phyloP scores from a whole-genome alignment of 2,113 vertebrate genomes.

The Megalops atlanticus region DNA sequence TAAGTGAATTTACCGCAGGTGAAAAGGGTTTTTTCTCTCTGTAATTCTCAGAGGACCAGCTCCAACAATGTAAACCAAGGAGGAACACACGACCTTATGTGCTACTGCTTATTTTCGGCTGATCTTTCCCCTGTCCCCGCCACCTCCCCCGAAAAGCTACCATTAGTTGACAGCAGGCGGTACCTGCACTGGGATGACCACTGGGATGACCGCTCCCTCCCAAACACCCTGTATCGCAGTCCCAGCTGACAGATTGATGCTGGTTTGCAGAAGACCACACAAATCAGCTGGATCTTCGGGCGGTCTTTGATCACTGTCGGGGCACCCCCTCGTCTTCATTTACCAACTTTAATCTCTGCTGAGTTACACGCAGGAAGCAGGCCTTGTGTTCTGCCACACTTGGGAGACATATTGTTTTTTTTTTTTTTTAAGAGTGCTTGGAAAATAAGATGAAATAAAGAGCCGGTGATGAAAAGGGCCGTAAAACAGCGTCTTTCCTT shows the following conservation, averaged over 20 bases:
- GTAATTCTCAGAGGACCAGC: conserved; percentile 43
- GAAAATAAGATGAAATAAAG: conserved; percentile 47
- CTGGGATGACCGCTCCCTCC: not conserved
- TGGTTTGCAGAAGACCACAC: conserved; percentile 44
- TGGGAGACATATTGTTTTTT: conserved; percentile 42
- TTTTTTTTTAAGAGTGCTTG: conserved; percentile 51
- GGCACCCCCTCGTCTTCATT: conserved; percentile 30
- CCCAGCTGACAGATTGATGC: conserved; percentile 59
- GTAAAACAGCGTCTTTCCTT: conserved; percentile 32
- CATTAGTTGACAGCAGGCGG: conserved; percentile 47
- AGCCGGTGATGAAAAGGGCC: conserved; percentile 17
- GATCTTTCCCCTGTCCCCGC: conserved; percentile 19
- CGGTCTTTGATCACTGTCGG: conserved; percentile 40
- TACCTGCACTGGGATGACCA: conserved; percentile 51
- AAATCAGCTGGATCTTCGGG: conserved; percentile 46
- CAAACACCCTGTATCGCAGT: conserved; percentile 35
- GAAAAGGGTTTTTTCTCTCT: conserved; percentile 32
- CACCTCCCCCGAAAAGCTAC: conserved; percentile 45
- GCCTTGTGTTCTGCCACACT: conserved; percentile 18
- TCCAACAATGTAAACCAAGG: conserved; percentile 48
- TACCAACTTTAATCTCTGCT: conserved; percentile 46
- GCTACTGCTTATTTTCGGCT: conserved; percentile 38
- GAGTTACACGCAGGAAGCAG: conserved; percentile 19
- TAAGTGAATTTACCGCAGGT: not conserved
- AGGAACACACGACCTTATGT: conserved; percentile 41